Conservation (phyloP, 2,113 vertebrate genomes). For the Calonectris borealis region DNA sequence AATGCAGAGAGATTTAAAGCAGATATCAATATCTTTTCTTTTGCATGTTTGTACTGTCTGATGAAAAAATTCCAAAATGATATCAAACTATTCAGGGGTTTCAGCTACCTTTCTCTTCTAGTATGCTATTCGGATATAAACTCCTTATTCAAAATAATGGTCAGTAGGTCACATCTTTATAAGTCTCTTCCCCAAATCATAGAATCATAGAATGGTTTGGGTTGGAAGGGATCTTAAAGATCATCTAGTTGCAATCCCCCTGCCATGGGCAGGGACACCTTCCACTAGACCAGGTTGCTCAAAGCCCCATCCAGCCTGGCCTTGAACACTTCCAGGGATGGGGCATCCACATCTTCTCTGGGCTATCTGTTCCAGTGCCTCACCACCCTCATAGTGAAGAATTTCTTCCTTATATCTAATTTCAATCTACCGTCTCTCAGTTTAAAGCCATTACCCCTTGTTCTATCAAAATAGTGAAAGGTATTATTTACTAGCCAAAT, state of each 20-base stretch:
- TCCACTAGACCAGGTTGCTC: neutral
- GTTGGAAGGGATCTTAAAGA: neutral
- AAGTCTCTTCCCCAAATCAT: neutral
- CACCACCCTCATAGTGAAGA: neutral
- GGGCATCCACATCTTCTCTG: neutral
- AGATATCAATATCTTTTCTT: neutral
- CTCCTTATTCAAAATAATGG: neutral
- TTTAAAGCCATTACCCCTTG: neutral
- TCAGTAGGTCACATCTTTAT: neutral
- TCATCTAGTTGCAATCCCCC: neutral
- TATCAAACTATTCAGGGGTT: neutral
- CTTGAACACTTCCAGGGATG: neutral
- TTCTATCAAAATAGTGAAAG: neutral
- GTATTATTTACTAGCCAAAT: neutral
- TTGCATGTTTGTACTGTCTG: neutral
- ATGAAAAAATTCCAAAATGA: neutral
- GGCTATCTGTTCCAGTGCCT: neutral
- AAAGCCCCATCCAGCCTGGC: neutral
- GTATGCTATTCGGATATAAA: neutral
- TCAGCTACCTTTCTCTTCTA: neutral
- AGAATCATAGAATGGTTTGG: neutral
- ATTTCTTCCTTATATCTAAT: neutral
- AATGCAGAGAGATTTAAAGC: neutral
- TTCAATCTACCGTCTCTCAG: neutral
- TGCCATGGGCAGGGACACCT: neutral